Percentiles rank a stretch among this genome's conserved stretches.
Conservation (phyloP, 1,140 invertebrate genomes). For the Drosophila busckii region DNA sequence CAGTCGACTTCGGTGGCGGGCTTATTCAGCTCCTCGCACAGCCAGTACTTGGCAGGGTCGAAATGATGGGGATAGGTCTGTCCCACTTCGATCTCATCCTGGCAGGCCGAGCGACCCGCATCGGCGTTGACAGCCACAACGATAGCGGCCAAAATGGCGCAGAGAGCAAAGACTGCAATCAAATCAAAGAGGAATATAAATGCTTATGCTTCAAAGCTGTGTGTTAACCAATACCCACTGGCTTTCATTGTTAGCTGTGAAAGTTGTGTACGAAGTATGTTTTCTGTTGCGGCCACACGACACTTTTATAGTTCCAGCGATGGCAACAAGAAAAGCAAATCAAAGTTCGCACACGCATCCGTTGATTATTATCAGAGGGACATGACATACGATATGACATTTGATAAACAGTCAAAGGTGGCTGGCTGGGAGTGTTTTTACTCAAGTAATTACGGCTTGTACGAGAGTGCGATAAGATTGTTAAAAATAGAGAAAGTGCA, state of each 20-base stretch:
- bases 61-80: constrained; percentile 65
- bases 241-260: constrained; percentile 51
- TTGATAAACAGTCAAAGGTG: no score
- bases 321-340: constrained; percentile 8
- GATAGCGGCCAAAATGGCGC: constrained; percentile 40
- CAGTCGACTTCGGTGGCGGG: constrained; percentile 63
- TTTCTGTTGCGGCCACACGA: background rate
- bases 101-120: constrained; percentile 65
- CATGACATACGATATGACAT: background rate
- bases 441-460: no score
- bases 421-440: no score
- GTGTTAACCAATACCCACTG: constrained; percentile 33
- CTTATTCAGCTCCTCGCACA: constrained; percentile 50
- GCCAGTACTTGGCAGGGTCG: constrained; percentile 72
- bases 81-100: constrained; percentile 58
- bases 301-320: constrained; percentile 47
- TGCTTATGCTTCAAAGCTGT: constrained; percentile 1
- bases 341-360: constrained; percentile 42
- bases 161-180: constrained; percentile 40
- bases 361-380: constrained; percentile 54
- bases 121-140: constrained; percentile 40
- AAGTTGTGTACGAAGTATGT: constrained; percentile 46
- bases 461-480: no score
- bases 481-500: background rate
- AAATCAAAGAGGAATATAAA: background rate